These are phyloP conservation scores for Argentina silus DNA, from an alignment of 2,797 vertebrate genomes.

Conservation along the genomic window DNA sequence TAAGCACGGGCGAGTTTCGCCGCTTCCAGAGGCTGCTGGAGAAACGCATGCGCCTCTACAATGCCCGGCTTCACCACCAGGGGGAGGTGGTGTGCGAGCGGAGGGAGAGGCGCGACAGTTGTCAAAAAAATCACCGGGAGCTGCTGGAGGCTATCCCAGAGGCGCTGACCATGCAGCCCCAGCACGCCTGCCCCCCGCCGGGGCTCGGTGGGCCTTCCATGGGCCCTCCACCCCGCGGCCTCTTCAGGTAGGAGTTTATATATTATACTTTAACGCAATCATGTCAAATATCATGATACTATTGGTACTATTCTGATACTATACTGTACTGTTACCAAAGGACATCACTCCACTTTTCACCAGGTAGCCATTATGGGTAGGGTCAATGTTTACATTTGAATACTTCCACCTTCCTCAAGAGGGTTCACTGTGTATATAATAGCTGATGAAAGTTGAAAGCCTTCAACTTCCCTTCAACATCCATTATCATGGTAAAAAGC, in stretches of 20 bases:
- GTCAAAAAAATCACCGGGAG: slow-evolving; percentile 78
- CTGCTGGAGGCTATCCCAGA: slow-evolving; percentile 83
- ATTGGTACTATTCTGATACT: no score
- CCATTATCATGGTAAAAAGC: no score
- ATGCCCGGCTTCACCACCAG: slow-evolving; percentile 73
- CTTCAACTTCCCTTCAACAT: no score
- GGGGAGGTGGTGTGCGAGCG: slow-evolving; percentile 68
- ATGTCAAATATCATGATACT: no score
- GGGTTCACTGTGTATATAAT: no score
- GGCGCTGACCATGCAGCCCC: slow-evolving; percentile 72
- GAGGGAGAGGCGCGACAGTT: slow-evolving; percentile 75
- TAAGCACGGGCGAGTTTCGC: slow-evolving; percentile 78
- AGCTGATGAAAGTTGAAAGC: no score
- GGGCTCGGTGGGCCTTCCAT: slow-evolving; percentile 27
- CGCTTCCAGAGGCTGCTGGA: slow-evolving; percentile 81
- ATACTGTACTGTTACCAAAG: no score
- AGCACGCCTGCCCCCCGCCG: slow-evolving; percentile 28
- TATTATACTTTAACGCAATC: not conserved
- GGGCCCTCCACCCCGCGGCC: slow-evolving; percentile 57
- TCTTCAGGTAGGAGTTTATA: slow-evolving; percentile 66
- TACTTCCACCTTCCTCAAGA: no score
- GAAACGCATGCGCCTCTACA: slow-evolving; percentile 79
- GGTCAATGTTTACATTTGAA: no score
- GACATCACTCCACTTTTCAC: no score
- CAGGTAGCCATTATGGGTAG: no score